A percentile compares a stretch with the other conserved stretches of the same genome.
Conservation (phyloP, 2,888 invertebrate genomes). For the Eumerus sabulonum region DNA sequence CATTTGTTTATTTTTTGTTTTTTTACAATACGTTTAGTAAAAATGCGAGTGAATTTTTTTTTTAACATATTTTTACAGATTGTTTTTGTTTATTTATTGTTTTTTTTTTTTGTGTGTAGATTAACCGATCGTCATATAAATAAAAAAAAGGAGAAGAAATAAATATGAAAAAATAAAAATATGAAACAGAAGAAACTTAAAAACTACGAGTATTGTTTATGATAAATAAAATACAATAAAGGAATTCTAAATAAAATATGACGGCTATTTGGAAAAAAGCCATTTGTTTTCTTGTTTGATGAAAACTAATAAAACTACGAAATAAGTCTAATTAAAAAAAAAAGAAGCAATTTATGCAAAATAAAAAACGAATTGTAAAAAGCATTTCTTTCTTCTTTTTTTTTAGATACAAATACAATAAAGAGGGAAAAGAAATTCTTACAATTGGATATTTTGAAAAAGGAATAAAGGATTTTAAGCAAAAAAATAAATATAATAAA, state of each 20-base stretch:
- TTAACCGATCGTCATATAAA: conserved; percentile 59
- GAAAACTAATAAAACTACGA: conserved; percentile 35
- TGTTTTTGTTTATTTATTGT: conserved; percentile 40
- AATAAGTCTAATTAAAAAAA: conserved; percentile 42
- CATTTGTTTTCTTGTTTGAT: too few species aligned
- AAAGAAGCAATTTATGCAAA: conserved; percentile 56
- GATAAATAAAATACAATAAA: too few species aligned
- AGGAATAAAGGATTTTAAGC: conserved; percentile 7
- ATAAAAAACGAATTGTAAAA: conserved; percentile 27
- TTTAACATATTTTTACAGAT: not conserved
- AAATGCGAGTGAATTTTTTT: conserved; percentile 48
- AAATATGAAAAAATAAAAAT: conserved; percentile 63
- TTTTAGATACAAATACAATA: not conserved
- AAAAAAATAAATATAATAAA: conserved; percentile 14
- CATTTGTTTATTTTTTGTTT: conserved; percentile 45
- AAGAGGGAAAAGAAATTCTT: conserved; percentile 18
- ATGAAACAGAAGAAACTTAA: conserved; percentile 45
- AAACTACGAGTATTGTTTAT: too few species aligned
- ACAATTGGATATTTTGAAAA: conserved; percentile 12
- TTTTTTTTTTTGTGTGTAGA: conserved; percentile 38
- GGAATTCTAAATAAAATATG: too few species aligned
- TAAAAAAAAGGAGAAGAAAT: conserved; percentile 66
- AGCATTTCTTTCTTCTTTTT: conserved; percentile 3
- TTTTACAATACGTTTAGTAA: conserved; percentile 22
- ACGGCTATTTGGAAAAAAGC: too few species aligned